A percentile compares a stretch with the other conserved stretches of the same genome.
These are phyloP conservation scores for Nomada goodeniana DNA, from an alignment of 2,888 invertebrate genomes.

Conservation along the genomic window DNA sequence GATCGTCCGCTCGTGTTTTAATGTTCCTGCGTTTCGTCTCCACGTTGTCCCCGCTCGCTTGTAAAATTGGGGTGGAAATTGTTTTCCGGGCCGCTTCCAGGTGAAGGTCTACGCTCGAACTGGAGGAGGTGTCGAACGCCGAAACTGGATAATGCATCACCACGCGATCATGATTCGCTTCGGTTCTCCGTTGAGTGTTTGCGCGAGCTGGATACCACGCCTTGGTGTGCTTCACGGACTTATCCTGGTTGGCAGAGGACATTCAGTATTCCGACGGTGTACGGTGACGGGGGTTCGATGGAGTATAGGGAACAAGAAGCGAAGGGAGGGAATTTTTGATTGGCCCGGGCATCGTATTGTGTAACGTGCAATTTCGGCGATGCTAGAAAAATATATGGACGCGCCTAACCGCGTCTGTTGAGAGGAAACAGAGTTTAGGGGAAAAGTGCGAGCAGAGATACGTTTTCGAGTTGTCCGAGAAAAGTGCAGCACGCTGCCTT, in stretches of 20 bases:
- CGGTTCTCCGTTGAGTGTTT: neutral
- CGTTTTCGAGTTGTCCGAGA: slow-evolving; percentile 4
- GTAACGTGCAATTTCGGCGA: neutral
- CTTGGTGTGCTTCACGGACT: slow-evolving; percentile 13
- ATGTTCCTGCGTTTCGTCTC: neutral
- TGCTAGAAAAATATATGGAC: neutral
- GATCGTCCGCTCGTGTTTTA: neutral
- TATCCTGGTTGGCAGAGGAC: slow-evolving; percentile 36
- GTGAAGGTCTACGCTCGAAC: slow-evolving; percentile 67
- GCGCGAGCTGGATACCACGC: neutral
- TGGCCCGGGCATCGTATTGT: neutral
- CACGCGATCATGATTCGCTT: slow-evolving; percentile 45
- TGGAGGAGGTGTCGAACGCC: slow-evolving; percentile 71
- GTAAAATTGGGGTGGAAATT: slow-evolving; percentile 70
- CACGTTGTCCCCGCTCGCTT: slow-evolving; percentile 42
- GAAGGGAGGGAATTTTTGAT: slow-evolving; percentile 36
- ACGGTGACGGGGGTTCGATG: slow-evolving; percentile 13
- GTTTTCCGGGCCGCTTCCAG: slow-evolving; percentile 60
- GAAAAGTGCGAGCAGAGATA: neutral
- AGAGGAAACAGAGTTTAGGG: neutral
- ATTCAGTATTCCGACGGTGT: slow-evolving; percentile 38
- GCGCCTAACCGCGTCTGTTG: neutral
- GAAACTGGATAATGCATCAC: slow-evolving; percentile 74
- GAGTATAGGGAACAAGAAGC: slow-evolving; percentile 20
- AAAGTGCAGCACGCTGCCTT: neutral